Conservation (phyloP, 2,888 invertebrate genomes). For the Hypsopygia costalis region DNA sequence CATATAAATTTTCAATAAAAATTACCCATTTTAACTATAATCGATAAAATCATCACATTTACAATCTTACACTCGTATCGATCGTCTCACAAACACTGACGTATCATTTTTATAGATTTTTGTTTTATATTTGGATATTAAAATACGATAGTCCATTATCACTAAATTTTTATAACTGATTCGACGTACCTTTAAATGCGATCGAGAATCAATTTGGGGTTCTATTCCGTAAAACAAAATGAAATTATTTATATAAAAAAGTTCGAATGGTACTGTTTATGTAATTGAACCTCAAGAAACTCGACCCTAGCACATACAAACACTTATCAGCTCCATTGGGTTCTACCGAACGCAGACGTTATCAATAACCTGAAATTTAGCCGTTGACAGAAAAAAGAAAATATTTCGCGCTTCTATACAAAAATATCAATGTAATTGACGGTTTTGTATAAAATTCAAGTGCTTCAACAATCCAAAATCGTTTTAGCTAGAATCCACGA, state of each 20-base stretch:
- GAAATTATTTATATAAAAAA: too few species aligned
- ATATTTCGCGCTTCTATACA: not conserved
- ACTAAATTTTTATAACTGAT: slow-evolving; percentile 11
- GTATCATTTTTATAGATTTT: slow-evolving; percentile 14
- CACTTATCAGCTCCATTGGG: slow-evolving; percentile 21
- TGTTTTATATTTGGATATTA: slow-evolving; percentile 13
- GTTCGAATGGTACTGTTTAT: slow-evolving; percentile 5
- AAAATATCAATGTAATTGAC: not conserved
- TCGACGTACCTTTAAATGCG: slow-evolving; percentile 27
- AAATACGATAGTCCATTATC: slow-evolving; percentile 8
- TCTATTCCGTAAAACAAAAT: not conserved
- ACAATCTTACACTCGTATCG: slow-evolving; percentile 1
- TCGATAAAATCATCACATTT: too few species aligned
- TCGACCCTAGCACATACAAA: not conserved
- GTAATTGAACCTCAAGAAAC: slow-evolving; percentile 1
- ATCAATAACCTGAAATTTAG: not conserved
- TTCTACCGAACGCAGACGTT: slow-evolving; percentile 4
- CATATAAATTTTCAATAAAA: too few species aligned
- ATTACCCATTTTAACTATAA: too few species aligned
- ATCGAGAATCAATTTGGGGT: slow-evolving; percentile 22
- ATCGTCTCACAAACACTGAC: slow-evolving; percentile 11
- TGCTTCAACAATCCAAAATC: too few species aligned
- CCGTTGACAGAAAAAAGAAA: slow-evolving; percentile 4
- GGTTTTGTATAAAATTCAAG: not conserved
- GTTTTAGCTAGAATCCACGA: too few species aligned